Evolutionary conservation across 2,113 vertebrate genomes (phyloP), one percentile per base, ranked within the genome.

Genomic region (Acrocephalus arundinaceus): DNA sequence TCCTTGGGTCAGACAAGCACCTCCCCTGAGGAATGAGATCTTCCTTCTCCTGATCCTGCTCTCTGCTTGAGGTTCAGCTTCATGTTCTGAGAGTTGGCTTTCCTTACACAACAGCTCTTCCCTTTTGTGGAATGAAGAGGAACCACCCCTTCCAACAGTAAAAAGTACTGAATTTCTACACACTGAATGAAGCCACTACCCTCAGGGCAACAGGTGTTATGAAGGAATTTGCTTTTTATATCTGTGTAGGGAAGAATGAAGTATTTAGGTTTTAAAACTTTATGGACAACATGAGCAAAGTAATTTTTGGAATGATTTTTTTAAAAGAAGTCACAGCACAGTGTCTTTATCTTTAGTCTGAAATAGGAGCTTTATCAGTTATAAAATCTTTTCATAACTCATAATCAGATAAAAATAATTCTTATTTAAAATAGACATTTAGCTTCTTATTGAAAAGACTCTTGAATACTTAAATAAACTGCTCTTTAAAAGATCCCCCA

Each of bases 361-460:
- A 79, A 88, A 92, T 43, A 46, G 0, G 25, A 76, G 35, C 41
- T 94, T 94, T 90, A 96, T 91, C 62, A 76, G 8, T 2, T 96
- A 86, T 27, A 94, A 96, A 88, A 77, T 76, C 4, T 88, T 70
- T 51, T 86, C 8, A 35, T 86, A 87, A 78, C 4, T 90, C 68
- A 75, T 33, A n/a, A 41, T 68, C 30, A 37, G 58, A 51, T 90
- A 93, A 93, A 96, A 96, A 96, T 63, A 87, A 37, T 62, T 83
- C 39, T 78, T 77, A 33, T 31, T 88, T 90, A 95, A 97, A 97
- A 95, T 78, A 96, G 52, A 85, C 8, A 86, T 85, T 75, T 61
- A 30, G 17, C 57, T 94, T 91, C 77, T 89, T 78, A 58, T 30
- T 85, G 89, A 87, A 94, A 90, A 30, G n/a, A 74, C 25, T 66